Evolutionary conservation across 2,113 vertebrate genomes (phyloP), one percentile per base, ranked within the genome.

Genomic region (Pogonocichla stellata): DNA sequence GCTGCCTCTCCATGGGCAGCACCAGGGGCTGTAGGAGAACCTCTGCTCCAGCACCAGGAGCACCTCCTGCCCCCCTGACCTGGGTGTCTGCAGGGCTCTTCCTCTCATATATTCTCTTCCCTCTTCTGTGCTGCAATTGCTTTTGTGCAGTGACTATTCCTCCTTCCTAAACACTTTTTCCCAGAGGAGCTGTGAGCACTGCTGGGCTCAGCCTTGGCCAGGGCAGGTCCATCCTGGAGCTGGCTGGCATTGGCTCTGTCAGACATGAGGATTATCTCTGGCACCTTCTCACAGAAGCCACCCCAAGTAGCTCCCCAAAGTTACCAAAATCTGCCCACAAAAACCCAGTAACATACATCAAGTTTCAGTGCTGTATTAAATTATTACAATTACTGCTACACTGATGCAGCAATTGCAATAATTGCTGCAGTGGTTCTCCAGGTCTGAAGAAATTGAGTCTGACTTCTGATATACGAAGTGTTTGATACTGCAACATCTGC

Each of bases 241-340:
- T 0, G 1, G 10, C 36, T 58, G 38, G 4, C 12, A 12, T 0
- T 34, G 53, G 3, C 7, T 54, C 23, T 58, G 4, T 15, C 2
- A 0, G 25, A 40, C 5, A 2, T 0, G 2, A 22, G 29, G 12
- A 33, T 22, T 43, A 28, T 20, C 62, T 70, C 72, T 24, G 33
- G 36, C 36, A 74, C 17, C 40, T 61, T 14, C 60, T 33, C 22
- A 25, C 19, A 56, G 53, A n/a, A 60, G 5, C 29, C 45, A 33
- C 28, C 12, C 15, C 28, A 28, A 14, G 42, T 1, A 36, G 18
- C 12, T 33, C 26, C 34, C 22, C 40, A 11, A 40, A 38, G 4
- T 20, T 18, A 12, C 29, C 33, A 25, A 82, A 90, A 66, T 19
- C 33, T 25, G 13, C 3, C 53, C 40, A 45, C 3, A 4, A 33